A percentile compares a stretch with the other conserved stretches of the same genome.
phyloP scores from a whole-genome alignment of 2,888 invertebrate species.

The Anthrax anthrax region DNA sequence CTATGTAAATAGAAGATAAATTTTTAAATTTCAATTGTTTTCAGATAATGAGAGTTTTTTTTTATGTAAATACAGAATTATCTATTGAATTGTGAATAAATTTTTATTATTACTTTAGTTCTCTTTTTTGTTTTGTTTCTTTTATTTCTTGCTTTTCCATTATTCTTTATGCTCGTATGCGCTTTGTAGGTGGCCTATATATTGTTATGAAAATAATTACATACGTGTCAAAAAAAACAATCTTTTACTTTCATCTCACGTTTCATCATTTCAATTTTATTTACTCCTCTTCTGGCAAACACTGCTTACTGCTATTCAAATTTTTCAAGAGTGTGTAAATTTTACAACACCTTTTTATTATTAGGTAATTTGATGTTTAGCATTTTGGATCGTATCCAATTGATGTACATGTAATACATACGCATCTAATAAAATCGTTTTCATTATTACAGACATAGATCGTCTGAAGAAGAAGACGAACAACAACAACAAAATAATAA shows the following conservation, averaged over 20 bases:
- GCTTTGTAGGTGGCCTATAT: neutral
- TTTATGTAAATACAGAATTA: neutral
- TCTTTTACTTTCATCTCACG: constrained; percentile 3
- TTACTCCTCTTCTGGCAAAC: neutral
- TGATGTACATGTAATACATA: neutral
- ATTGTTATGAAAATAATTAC: neutral
- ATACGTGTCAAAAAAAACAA: neutral
- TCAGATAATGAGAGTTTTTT: neutral
- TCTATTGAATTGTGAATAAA: neutral
- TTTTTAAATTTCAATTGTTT: neutral
- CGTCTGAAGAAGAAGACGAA: neutral
- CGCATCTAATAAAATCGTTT: no score
- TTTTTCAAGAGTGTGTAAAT: neutral
- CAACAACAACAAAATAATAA: neutral
- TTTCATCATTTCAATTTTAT: neutral
- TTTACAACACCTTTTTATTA: neutral
- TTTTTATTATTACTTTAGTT: neutral
- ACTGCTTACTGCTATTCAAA: no score
- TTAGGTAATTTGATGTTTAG: neutral
- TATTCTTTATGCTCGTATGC: neutral
- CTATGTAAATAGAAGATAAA: constrained; percentile 18
- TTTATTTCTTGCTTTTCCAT: neutral
- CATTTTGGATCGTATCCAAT: neutral
- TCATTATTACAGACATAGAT: neutral
- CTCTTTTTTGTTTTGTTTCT: neutral